A percentile compares a stretch with the other conserved stretches of the same genome.
These are phyloP conservation scores for Drosophila repletoides DNA, from an alignment of 1,140 invertebrate species.

Conservation along the genomic window DNA sequence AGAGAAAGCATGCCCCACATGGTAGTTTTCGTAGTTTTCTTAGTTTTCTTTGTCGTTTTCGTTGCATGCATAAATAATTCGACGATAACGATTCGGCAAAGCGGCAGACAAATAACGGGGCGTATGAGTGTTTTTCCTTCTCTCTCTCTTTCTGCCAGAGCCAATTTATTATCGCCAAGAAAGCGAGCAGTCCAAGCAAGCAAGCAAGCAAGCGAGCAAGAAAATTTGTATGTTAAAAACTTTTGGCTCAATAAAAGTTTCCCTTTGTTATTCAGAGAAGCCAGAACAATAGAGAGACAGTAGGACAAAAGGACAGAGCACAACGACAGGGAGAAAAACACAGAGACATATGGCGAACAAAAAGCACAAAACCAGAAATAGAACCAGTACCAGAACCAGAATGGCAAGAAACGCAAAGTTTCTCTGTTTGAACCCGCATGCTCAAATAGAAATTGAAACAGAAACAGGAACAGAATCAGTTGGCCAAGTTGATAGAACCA, in stretches of 20 bases:
- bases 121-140: conserved; percentile 25
- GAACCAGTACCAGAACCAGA: no score
- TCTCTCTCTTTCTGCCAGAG: conserved; percentile 23
- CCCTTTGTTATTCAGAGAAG: conserved; percentile 63
- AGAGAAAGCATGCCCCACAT: neutral
- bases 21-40: neutral
- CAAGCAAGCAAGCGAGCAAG: conserved; percentile 41
- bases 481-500: conserved; percentile 43
- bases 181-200: conserved; percentile 25
- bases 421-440: conserved; percentile 44
- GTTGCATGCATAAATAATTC: conserved; percentile 77
- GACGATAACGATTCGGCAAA: conserved; percentile 66
- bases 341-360: conserved; percentile 51
- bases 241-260: conserved; percentile 77
- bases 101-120: conserved; percentile 41
- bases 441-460: conserved; percentile 28
- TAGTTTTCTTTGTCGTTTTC: conserved; percentile 35
- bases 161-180: conserved; percentile 75
- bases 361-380: conserved; percentile 57
- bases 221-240: conserved; percentile 78
- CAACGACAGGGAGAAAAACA: neutral
- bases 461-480: conserved; percentile 26
- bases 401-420: conserved; percentile 49
- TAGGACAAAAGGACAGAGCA: neutral
- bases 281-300: conserved; percentile 59